Evolutionary conservation across 1,140 invertebrate species (phyloP), one percentile per base, ranked within the genome.

Genomic region (Drosophila tristis): DNA sequence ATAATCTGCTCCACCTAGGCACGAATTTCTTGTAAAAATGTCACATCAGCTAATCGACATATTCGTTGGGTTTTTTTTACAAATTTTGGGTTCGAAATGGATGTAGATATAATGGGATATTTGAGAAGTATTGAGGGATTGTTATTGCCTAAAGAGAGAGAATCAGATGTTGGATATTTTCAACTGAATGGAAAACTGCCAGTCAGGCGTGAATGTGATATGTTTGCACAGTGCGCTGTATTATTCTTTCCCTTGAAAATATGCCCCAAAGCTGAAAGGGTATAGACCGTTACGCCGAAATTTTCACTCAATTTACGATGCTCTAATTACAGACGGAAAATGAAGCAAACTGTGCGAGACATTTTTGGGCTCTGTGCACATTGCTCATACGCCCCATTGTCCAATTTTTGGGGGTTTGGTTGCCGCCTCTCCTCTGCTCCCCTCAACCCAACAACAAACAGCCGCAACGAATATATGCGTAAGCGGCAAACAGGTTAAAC

Each of bases 401-500:
- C 60, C 74, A 77, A 74, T 63, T 84, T 76, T 70, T 70, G 63
- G 57, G 64, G 61, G 43, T 53, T 54, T 8, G 31, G 2, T 16
- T 45, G n/a, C n/a, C n/a, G 2, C 5, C 2, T 15, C 5, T 5
- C 2, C 5, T 45, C n/a, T 45, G 6, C 16, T 7, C 44, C 6
- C n/a, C n/a, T 16, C 57, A 53, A 74, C 60, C 57, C 67, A 56
- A 74, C 60, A 13, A 15, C 42, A 11, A 71, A n/a, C 7, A 57
- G 70, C 42, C 48, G 56, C 49, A 70, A 65, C 42, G 58, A 62
- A 70, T 44, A 54, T 44, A 50, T 60, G 56, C 71, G 78, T 80
- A 80, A 81, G 68, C 72, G 61, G 73, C 57, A 67, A 84, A 84
- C 80, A 85, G 80, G 80, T 84, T 73, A 68, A 64, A 68, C 72